Conservation (phyloP, 2,113 vertebrate species). For the Vireo altiloquus region DNA sequence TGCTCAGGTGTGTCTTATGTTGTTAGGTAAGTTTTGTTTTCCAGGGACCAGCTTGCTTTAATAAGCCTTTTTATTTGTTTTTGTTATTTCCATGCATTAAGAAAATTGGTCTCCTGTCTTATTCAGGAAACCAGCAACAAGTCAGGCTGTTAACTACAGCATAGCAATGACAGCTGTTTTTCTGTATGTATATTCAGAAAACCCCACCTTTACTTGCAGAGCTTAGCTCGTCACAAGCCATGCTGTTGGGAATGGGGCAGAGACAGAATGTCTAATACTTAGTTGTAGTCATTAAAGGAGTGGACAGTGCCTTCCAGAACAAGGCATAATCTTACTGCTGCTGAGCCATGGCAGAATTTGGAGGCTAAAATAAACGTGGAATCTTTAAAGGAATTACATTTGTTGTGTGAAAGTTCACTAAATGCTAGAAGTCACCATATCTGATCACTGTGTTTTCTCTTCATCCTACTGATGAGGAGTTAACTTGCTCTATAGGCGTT, state of each 20-base stretch:
- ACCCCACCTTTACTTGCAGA: rapidly evolving
- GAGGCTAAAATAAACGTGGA: neutral
- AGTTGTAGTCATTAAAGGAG: neutral
- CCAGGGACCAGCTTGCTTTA: neutral
- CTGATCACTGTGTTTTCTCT: neutral
- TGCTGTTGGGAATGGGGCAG: neutral
- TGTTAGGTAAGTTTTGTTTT: neutral
- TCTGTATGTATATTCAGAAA: neutral
- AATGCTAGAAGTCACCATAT: neutral
- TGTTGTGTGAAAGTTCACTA: neutral
- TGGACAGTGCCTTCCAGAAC: neutral
- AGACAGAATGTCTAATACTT: neutral
- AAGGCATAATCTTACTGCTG: neutral
- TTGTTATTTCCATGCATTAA: neutral
- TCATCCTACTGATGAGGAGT: neutral
- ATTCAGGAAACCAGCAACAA: neutral
- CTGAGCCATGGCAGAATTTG: neutral
- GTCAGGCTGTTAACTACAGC: neutral
- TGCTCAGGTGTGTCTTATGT: neutral
- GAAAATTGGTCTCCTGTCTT: neutral
- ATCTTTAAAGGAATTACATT: neutral
- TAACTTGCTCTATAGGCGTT: neutral
- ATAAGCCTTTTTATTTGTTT: neutral
- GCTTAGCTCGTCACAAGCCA: neutral
- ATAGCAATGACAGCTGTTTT: neutral